Evolutionary conservation across 2,888 invertebrate species (phyloP), one percentile per base, ranked within the genome.

Genomic region (Schizotus pectinicornis): DNA sequence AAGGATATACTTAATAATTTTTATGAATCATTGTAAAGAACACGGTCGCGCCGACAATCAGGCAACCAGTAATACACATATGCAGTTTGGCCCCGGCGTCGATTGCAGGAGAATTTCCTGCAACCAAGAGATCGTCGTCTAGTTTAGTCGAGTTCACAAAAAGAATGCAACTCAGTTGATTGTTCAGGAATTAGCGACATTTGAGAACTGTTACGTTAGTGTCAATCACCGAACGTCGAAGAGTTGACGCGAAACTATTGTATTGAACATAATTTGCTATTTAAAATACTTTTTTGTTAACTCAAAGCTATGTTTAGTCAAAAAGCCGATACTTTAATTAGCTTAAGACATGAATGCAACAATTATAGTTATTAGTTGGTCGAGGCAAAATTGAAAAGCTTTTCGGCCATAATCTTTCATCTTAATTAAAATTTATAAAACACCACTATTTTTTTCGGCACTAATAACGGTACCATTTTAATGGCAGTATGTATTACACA

Each of bases 1-100:
- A 59, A 50, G 59, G 50, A 59, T 32, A 51, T 49, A 56, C 12
- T 45, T 11, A 14, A 22, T 31, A 12, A 3, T 53, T 32, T 38
- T 54, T 41, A 48, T 48, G 42, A 54, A 37, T 54, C 8, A 34
- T 48, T 42, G 36, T 22, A 37, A n/a, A 31, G 3, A 22, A 55
- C 12, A 50, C 13, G 31, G 31, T 2, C 11, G 31, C 38, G 39
- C 9, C 31, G 1, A 31, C 8, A 3, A 7, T 33, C 33, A 35
- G 8, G 43, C 56, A 56, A 56, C 56, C 37, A 56, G 36, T 31
- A 43, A 37, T 56, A 43, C 56, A 32, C 1, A 7, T 42, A 7
- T 22, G 14, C 7, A 14, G 7, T 38, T 13, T 7, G 12, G 38
- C 9, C 5, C 14, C 3, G 7, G n/a, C 3, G 9, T 14, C 30